Evolutionary conservation across 2,797 vertebrate species (phyloP).

Genomic region (Adrianichthys oophorus): DNA sequence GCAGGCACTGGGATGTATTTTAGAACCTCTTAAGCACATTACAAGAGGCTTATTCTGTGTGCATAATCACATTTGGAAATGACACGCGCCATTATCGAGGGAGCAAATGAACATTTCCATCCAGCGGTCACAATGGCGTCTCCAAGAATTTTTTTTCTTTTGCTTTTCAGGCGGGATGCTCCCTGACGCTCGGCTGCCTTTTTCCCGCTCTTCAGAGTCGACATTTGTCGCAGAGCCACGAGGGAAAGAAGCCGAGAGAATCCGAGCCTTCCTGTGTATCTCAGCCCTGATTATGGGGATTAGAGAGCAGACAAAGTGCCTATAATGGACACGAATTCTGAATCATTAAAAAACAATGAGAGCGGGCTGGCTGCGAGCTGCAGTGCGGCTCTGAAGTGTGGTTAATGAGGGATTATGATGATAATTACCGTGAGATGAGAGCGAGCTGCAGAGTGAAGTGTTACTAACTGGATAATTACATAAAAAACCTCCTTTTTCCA

Average conservation of each 20-base stretch:
- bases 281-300: conserved; percentile 8
- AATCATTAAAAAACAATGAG: conserved; percentile 42
- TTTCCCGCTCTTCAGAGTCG: conserved; percentile 1
- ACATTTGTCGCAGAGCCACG: too few species aligned
- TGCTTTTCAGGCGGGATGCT: conserved; percentile 15
- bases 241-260: neutral
- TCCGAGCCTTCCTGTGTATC: neutral
- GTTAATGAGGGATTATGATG: conserved; percentile 35
- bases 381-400: conserved; percentile 5
- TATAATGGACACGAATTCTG: conserved; percentile 19
- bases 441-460: conserved; percentile 25
- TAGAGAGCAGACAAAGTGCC: conserved; percentile 4
- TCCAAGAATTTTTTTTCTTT: conserved; percentile 38
- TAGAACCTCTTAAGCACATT: conserved; percentile 66
- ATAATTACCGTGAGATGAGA: conserved; percentile 39
- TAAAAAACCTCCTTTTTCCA: conserved; percentile 4
- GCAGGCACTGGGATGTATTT: conserved; percentile 37
- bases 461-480: conserved; percentile 38
- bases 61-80: conserved; percentile 62
- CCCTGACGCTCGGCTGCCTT: neutral
- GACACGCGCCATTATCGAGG: conserved; percentile 59
- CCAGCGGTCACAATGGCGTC: conserved; percentile 51
- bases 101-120: conserved; percentile 61
- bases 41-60: conserved; percentile 55
- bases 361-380: neutral